Conservation (phyloP, 2,113 vertebrate genomes). For the Phoxinus phoxinus region DNA sequence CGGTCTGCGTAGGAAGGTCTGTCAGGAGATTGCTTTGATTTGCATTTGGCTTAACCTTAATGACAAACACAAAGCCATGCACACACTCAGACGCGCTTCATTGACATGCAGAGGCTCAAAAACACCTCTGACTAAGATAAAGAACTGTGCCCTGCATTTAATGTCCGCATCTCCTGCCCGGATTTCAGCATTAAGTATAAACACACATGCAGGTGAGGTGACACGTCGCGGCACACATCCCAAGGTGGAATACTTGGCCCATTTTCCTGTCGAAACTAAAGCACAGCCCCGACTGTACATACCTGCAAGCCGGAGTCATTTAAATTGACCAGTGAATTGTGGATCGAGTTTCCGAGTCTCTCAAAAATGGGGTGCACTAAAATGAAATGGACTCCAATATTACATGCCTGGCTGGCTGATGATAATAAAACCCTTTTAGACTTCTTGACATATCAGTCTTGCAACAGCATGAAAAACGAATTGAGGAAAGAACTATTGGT, state of each 20-base stretch:
- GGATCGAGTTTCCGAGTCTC: background rate
- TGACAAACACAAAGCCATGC: constrained; percentile 26
- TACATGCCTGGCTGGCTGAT: constrained; percentile 18
- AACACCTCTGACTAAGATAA: constrained; percentile 10
- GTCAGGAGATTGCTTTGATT: constrained; percentile 47
- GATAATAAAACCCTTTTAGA: background rate
- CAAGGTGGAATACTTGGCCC: background rate
- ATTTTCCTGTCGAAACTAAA: constrained; percentile 17
- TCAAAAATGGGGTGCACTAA: background rate
- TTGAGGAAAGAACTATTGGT: background rate
- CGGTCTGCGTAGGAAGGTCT: constrained; percentile 14
- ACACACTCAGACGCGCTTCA: constrained; percentile 2
- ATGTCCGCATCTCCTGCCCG: background rate
- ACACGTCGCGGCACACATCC: background rate
- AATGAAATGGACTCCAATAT: constrained; percentile 19
- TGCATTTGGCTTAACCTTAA: constrained; percentile 45
- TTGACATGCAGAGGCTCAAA: constrained; percentile 34
- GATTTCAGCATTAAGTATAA: constrained; percentile 13
- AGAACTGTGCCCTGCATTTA: constrained; percentile 29
- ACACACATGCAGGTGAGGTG: constrained; percentile 14
- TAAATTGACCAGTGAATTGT: constrained; percentile 30
- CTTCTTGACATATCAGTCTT: background rate
- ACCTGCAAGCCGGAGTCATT: background rate
- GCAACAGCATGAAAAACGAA: background rate
- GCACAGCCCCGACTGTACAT: constrained; percentile 9